Evolutionary conservation across 2,888 invertebrate species (phyloP).

Genomic region (Idaea straminata): DNA sequence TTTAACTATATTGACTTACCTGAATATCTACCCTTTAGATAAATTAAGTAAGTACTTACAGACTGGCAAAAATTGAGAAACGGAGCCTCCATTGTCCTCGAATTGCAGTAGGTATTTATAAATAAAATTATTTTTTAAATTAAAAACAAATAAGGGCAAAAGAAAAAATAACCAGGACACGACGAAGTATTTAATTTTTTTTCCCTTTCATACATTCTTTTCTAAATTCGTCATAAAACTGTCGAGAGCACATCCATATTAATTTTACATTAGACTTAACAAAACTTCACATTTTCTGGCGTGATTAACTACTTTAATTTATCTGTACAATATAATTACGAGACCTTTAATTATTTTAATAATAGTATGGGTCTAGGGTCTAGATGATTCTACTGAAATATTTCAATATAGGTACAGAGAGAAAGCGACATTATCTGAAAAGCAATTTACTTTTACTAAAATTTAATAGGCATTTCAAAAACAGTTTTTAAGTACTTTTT

Average conservation of each 20-base stretch:
- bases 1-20: too few species aligned
- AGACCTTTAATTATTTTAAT: conserved; percentile 75
- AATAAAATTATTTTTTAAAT: conserved; percentile 8
- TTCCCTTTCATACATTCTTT: conserved; percentile 77
- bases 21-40: too few species aligned
- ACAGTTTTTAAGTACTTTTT: conserved; percentile 45
- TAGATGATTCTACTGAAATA: conserved; percentile 63
- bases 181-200: conserved; percentile 79
- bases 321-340: conserved; percentile 79
- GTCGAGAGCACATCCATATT: conserved; percentile 78
- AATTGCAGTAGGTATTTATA: too few species aligned
- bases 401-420: conserved; percentile 48
- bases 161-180: conserved; percentile 71
- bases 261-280: conserved; percentile 77
- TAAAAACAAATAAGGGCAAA: conserved; percentile 37
- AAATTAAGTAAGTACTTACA: too few species aligned
- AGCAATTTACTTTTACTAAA: conserved; percentile 34
- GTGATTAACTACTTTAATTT: conserved; percentile 78
- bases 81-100: too few species aligned
- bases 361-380: conserved; percentile 64
- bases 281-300: conserved; percentile 75
- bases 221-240: conserved; percentile 80
- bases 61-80: too few species aligned
- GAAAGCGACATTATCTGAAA: conserved; percentile 45
- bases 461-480: conserved; percentile 21